Conservation (phyloP, 1,140 invertebrate species). For the Bombus confusus region DNA sequence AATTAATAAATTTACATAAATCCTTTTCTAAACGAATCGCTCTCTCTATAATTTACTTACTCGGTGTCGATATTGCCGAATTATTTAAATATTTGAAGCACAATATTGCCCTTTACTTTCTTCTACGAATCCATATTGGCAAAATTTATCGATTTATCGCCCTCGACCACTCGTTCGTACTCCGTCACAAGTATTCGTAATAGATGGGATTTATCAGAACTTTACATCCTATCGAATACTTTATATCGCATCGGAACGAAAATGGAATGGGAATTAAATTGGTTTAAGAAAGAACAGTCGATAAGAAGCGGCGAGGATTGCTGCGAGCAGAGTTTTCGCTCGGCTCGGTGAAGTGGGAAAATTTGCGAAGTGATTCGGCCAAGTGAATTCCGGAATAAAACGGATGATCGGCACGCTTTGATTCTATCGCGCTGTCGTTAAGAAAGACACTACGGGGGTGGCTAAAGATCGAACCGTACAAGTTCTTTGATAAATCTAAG, state of each 20-base stretch:
- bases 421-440: constrained; percentile 65
- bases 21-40: too few species aligned
- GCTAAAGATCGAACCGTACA: constrained; percentile 50
- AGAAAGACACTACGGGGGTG: constrained; percentile 7
- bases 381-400: constrained; percentile 45
- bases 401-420: constrained; percentile 31
- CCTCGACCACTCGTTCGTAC: not conserved
- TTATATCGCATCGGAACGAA: not conserved
- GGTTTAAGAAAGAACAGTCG: not conserved
- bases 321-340: not conserved
- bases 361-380: constrained; percentile 23
- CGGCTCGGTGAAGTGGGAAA: not conserved
- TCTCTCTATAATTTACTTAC: too few species aligned
- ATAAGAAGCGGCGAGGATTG: not conserved
- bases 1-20: too few species aligned
- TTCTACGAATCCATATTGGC: not conserved
- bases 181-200: not conserved
- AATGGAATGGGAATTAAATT: not conserved
- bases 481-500: constrained; percentile 56
- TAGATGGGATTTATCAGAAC: not conserved
- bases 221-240: too few species aligned
- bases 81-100: too few species aligned
- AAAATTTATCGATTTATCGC: not conserved
- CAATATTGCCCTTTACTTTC: too few species aligned
- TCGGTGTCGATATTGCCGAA: too few species aligned